Evolutionary conservation across 2,888 invertebrate genomes (phyloP).

Genomic region (Trichacis sp.): DNA sequence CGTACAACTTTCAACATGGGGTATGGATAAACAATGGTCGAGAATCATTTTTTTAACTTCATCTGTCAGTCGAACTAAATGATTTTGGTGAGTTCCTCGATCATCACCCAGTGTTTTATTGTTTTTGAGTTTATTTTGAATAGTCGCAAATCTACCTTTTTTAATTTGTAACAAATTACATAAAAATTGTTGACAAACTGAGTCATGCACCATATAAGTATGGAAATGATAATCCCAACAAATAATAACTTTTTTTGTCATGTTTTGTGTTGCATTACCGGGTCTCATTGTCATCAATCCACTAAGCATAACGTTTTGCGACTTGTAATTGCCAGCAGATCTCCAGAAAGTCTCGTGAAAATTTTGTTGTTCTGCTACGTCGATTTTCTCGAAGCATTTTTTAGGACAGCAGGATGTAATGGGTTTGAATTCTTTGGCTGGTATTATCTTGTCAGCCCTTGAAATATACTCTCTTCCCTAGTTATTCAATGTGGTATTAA

Average conservation of each 20-base stretch:
- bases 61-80: slow-evolving; percentile 27
- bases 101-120: slow-evolving; percentile 20
- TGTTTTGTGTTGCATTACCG: background rate
- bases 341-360: slow-evolving; percentile 22
- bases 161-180: slow-evolving; percentile 22
- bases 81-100: slow-evolving; percentile 22
- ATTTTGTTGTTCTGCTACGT: slow-evolving; percentile 10
- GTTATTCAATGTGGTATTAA: no score
- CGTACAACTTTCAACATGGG: slow-evolving; percentile 16
- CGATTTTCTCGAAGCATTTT: slow-evolving; percentile 17
- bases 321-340: slow-evolving; percentile 17
- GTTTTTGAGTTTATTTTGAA: slow-evolving; percentile 27
- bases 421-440: slow-evolving; percentile 12
- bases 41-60: slow-evolving; percentile 30
- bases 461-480: slow-evolving; percentile 17
- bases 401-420: slow-evolving; percentile 18
- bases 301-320: slow-evolving; percentile 22
- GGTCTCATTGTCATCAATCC: slow-evolving; percentile 16
- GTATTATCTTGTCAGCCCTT: slow-evolving; percentile 8
- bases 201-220: background rate
- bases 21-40: slow-evolving; percentile 23
- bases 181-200: slow-evolving; percentile 32
- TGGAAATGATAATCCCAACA: slow-evolving; percentile 26
- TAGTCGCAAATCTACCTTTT: slow-evolving; percentile 18
- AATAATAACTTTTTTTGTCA: background rate